Percentiles rank a stretch among this genome's conserved stretches.
Evolutionary conservation across 2,888 invertebrate species (phyloP).

Genomic region (Crepidodera aurea): DNA sequence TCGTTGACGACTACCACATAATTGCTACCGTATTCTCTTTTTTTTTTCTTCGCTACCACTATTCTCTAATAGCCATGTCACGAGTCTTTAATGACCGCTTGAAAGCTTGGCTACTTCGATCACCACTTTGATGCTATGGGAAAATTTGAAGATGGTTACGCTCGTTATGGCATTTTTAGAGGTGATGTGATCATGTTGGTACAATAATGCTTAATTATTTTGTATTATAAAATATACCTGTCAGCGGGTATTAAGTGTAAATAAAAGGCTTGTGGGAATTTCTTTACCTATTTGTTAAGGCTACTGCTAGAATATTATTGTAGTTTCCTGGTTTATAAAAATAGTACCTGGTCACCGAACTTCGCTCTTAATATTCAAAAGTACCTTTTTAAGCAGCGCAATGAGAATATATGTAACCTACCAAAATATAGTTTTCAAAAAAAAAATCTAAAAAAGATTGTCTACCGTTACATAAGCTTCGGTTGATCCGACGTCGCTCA

Average conservation of each 20-base stretch:
- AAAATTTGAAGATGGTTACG: conserved; percentile 5
- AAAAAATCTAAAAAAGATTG: too few species aligned
- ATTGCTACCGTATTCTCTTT: conserved; percentile 23
- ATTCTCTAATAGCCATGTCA: conserved; percentile 25
- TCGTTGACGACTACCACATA: conserved; percentile 18
- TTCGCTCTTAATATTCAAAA: too few species aligned
- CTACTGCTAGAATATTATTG: too few species aligned
- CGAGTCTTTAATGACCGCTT: conserved; percentile 15
- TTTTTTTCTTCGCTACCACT: not conserved
- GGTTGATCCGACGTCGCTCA: too few species aligned
- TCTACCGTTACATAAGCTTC: too few species aligned
- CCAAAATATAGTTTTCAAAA: too few species aligned
- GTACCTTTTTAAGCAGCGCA: too few species aligned
- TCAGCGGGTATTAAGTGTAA: not conserved
- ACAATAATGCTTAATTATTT: not conserved
- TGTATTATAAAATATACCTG: not conserved
- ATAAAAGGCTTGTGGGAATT: not conserved
- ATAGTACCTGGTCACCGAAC: too few species aligned
- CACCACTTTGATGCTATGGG: not conserved
- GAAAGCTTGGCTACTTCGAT: conserved; percentile 4
- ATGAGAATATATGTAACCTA: too few species aligned
- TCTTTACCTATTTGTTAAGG: too few species aligned
- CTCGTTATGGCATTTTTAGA: conserved; percentile 5
- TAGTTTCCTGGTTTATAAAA: too few species aligned
- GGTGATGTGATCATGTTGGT: not conserved